These are phyloP conservation scores for Porites rus DNA, from an alignment of 92 coral and sea anemone genomes.

Conservation along the genomic window DNA sequence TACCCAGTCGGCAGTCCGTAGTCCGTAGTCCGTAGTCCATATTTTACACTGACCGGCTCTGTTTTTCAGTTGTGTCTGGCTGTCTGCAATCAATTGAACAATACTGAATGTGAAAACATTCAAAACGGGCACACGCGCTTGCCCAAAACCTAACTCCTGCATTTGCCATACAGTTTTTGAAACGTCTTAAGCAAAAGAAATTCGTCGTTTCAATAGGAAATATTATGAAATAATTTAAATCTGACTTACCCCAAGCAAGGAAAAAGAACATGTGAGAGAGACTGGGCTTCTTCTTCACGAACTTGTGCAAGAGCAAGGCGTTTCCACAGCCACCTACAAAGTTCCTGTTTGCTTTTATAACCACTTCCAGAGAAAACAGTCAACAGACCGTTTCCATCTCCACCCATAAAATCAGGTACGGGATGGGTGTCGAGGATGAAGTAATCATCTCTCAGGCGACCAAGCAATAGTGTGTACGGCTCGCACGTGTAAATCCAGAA, in stretches of 20 bases:
- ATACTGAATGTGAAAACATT: too few species aligned
- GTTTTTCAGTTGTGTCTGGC: too few species aligned
- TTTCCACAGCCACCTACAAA: conserved; percentile 7
- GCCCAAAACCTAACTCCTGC: too few species aligned
- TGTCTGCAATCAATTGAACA: too few species aligned
- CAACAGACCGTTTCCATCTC: conserved; percentile 4
- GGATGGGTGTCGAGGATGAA: conserved; percentile 24
- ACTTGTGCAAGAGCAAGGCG: neutral
- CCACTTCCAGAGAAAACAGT: conserved; percentile 1
- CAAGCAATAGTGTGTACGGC: conserved; percentile 1
- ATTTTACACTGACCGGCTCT: too few species aligned
- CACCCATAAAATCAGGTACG: neutral
- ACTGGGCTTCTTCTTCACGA: conserved; percentile 2
- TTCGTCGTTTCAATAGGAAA: too few species aligned
- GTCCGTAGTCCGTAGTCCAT: too few species aligned
- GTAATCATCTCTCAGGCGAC: neutral
- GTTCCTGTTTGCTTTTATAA: neutral
- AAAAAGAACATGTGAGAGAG: conserved; percentile 3
- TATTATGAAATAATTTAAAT: too few species aligned
- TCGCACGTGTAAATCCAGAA: conserved; percentile 24
- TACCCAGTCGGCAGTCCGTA: too few species aligned
- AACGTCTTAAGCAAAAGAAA: too few species aligned
- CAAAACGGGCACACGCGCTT: too few species aligned
- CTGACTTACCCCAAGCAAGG: neutral
- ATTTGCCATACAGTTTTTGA: too few species aligned